Base-by-base conservation (phyloP, 2,888 invertebrate species). In the Temnothorax ravouxi region DNA sequence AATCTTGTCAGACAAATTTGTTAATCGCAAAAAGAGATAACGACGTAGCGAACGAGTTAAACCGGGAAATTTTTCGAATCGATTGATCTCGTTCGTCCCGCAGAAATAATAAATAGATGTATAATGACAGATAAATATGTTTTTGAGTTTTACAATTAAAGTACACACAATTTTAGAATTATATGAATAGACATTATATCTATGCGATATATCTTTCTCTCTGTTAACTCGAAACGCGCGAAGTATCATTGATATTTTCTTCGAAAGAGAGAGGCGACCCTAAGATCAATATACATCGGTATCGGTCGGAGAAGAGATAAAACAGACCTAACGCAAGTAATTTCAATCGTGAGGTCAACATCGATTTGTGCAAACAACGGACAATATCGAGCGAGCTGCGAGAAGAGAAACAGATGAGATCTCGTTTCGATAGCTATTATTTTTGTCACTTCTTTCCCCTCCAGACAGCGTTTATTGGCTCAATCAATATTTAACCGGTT, bases 261-360 rank as follows among this genome's bases (percentile, higher is more conserved):
- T 18, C 18, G 38, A 79, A 25, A 34, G 1, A 34, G 6, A 76
- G 38, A 52, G 34, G 15, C 44, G 54, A 77, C 25, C 67, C 29
- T 44, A 44, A 67, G 69, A 77, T 77, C 77, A 67, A 77, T 77
- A 69, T 77, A 69, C 29, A 77, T 67, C 59, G 21, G 59, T 71
- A 79, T 79, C 72, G 25, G 72, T 38, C 21, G 29, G 44, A 38
- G 74, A 74, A 74, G 59, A 80, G 79, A 80, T 80, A 80, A 80
- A 80, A 74, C 72, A 47, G 56, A 79, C 59, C 59, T 34, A 79
- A 79, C 59, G 18, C 72, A 59, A 72, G 59, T 9, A 59, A 25
- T 72, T 80, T 80, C 47, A 80, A 80, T 80, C 47, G 74, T 47
- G 79, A 44, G 75, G 79, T 80, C 74, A 80, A 74, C 79, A 80